Base-by-base conservation (phyloP, 2,113 vertebrate genomes). In the Mohoua ochrocephala region DNA sequence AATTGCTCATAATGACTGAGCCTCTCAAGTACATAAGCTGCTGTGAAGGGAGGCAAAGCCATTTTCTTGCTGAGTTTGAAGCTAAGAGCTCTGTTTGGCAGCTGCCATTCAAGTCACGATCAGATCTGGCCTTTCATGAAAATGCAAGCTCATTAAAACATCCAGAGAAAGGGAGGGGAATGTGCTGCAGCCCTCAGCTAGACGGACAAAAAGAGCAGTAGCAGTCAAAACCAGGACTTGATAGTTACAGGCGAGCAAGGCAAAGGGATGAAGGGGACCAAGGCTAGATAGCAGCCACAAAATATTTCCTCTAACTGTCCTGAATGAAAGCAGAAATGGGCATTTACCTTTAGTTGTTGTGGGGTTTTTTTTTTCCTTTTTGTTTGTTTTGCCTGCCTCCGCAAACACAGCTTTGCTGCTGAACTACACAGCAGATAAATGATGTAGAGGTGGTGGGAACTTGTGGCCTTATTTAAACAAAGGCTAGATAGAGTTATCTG, bases 81-180 rank as follows among this genome's bases (percentile, higher is more conserved):
- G 93, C n/a, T 69, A 81, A 93, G 92, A 76, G 65, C 84, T 92
- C 82, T 57, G 71, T 83, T 93, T 89, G 94, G 57, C 75, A 95
- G 81, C 78, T 93, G 86, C 71, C 93, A 91, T 90, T 95, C 92
- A 96, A 91, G 87, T 88, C 93, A 92, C 59, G 59, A 76, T 83
- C 77, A 30, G 61, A 92, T 86, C 77, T 95, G 85, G 79, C 82
- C 92, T 91, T 96, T 97, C 84, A 84, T 63, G 39, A 97, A 91
- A 92, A 96, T 85, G 86, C 80, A 84, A 96, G 68, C 93, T 96
- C 94, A 97, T 96, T 97, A 95, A 95, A 97, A 84, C 47, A 94
- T 39, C 12, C 9, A 0, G 74, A 76, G 37, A 33, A 53, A 77
- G 35, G 41, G 49, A 39, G 23, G 13, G 49, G n/a, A 59, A 83